Percentiles rank a stretch among this genome's conserved stretches.
Conservation (phyloP, 2,113 vertebrate species). For the Grammomys dolichurus region DNA sequence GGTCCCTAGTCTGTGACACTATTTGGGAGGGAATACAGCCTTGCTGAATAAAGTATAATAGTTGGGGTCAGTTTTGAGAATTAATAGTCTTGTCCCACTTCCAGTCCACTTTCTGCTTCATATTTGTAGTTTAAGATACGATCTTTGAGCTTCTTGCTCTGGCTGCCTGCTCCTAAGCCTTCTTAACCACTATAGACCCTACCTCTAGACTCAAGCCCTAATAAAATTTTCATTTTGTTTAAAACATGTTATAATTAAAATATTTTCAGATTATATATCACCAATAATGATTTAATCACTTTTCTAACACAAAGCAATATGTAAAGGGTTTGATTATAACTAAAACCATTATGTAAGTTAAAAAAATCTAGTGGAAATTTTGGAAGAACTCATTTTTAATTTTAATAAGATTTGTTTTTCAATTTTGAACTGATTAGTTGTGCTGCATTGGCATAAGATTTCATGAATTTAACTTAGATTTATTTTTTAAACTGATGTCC, state of each 20-base stretch:
- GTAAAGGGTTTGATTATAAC: constrained; percentile 37
- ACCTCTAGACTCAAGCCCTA: background rate
- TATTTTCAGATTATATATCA: constrained; percentile 45
- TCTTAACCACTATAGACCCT: background rate
- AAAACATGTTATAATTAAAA: constrained; percentile 45
- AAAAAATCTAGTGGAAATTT: constrained; percentile 48
- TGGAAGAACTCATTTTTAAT: constrained; percentile 45
- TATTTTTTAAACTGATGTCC: constrained; percentile 51
- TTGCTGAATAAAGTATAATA: background rate
- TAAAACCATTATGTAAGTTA: constrained; percentile 59
- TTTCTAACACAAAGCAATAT: constrained; percentile 63
- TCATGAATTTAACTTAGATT: constrained; percentile 57
- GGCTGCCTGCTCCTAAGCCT: background rate
- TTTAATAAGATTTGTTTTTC: constrained; percentile 63
- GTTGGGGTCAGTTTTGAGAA: background rate
- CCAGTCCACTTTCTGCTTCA: background rate
- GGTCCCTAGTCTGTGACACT: background rate
- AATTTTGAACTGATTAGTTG: constrained; percentile 63
- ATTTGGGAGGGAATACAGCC: background rate
- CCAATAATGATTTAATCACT: constrained; percentile 44
- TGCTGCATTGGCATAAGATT: constrained; percentile 57
- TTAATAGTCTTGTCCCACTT: background rate
- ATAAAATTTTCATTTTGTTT: background rate
- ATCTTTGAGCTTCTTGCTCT: background rate
- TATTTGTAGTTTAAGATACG: background rate